These are phyloP conservation scores for Piscicola geometra DNA, from an alignment of 2,888 invertebrate species.

Conservation along the genomic window DNA sequence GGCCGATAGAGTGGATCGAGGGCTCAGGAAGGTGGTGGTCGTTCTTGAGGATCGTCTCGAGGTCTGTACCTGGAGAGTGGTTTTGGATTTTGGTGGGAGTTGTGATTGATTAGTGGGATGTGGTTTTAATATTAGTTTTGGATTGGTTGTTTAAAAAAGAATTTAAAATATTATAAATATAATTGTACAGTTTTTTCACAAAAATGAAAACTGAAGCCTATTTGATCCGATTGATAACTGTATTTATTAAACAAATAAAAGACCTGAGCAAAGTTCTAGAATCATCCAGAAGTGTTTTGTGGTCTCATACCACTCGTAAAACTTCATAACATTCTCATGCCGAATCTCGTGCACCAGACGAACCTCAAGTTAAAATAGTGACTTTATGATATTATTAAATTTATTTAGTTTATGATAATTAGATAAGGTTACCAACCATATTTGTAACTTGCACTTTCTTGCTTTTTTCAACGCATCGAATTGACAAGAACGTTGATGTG, in stretches of 20 bases:
- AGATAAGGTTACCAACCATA: slow-evolving; percentile 48
- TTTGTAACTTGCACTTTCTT: slow-evolving; percentile 55
- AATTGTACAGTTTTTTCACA: too few species aligned
- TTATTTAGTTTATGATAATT: neutral
- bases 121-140: too few species aligned
- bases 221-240: too few species aligned
- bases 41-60: slow-evolving; percentile 52
- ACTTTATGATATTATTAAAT: neutral
- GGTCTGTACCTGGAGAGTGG: slow-evolving; percentile 47
- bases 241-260: too few species aligned
- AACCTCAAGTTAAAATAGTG: slow-evolving; percentile 47
- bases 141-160: too few species aligned
- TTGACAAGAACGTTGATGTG: slow-evolving; percentile 56
- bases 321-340: slow-evolving; percentile 54
- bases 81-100: too few species aligned
- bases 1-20: slow-evolving; percentile 52
- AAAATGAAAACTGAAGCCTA: too few species aligned
- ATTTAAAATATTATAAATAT: too few species aligned
- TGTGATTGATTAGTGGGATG: too few species aligned
- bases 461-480: slow-evolving; percentile 56
- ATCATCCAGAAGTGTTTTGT: slow-evolving; percentile 57
- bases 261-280: slow-evolving; percentile 56
- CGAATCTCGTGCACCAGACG: slow-evolving; percentile 56
- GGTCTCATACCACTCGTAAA: slow-evolving; percentile 58
- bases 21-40: slow-evolving; percentile 55